Evolutionary conservation across 2,113 vertebrate species (phyloP).

Genomic region (Gnathonemus longibarbis): DNA sequence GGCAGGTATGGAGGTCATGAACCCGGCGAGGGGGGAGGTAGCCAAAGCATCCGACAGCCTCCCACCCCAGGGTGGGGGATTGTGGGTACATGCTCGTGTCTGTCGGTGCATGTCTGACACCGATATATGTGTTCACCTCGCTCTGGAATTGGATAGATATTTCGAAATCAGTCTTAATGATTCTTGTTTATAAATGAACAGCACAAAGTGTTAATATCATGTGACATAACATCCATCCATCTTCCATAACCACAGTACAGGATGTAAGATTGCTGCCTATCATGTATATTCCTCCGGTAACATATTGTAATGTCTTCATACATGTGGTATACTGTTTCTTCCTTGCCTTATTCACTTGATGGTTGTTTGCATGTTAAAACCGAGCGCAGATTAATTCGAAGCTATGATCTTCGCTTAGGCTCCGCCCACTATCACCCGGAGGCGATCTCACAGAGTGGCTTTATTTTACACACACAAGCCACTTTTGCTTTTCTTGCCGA

Average conservation of each 20-base stretch:
- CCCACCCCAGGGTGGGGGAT: not conserved
- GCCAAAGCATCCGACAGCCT: not conserved
- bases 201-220: not conserved
- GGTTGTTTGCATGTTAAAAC: not conserved
- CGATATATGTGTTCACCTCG: not conserved
- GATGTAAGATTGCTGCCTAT: not conserved
- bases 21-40: not conserved
- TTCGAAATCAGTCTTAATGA: not conserved
- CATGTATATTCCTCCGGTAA: not conserved
- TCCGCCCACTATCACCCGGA: not conserved
- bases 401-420: not conserved
- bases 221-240: not conserved
- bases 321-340: not conserved
- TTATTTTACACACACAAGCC: not conserved
- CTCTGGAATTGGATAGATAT: not conserved
- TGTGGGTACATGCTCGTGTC: not conserved
- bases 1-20: not conserved
- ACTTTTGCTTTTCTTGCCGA: not conserved
- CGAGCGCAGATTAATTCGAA: not conserved
- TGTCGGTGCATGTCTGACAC: not conserved
- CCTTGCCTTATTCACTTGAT: not conserved
- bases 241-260: not conserved
- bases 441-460: not conserved
- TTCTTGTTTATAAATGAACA: not conserved
- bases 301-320: not conserved